These are phyloP conservation scores for Alcis repandata DNA, from an alignment of 2,888 invertebrate species.

Conservation along the genomic window DNA sequence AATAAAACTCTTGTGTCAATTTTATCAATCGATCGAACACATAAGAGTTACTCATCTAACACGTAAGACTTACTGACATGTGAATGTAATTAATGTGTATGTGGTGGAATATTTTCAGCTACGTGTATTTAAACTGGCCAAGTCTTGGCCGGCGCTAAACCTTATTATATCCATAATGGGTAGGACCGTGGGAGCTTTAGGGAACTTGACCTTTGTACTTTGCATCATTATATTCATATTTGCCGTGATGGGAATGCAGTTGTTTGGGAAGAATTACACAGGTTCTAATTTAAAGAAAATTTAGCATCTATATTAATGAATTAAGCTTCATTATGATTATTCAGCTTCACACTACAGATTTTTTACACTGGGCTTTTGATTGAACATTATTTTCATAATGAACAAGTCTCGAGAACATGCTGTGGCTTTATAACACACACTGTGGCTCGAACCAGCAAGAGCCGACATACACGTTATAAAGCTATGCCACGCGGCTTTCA, in stretches of 20 bases:
- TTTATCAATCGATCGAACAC: constrained; percentile 18
- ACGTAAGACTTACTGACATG: constrained; percentile 28
- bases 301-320: constrained; percentile 82
- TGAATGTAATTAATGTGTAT: constrained; percentile 52
- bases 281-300: constrained; percentile 87
- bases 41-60: constrained; percentile 7
- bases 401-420: constrained; percentile 71
- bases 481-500: constrained; percentile 84
- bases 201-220: constrained; percentile 97
- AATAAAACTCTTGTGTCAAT: constrained; percentile 13
- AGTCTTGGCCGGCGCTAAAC: constrained; percentile 98
- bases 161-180: constrained; percentile 98
- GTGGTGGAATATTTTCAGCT: constrained; percentile 89
- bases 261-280: constrained; percentile 96
- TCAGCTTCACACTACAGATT: constrained; percentile 85
- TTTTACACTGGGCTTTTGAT: constrained; percentile 84
- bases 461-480: constrained; percentile 78
- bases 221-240: constrained; percentile 99
- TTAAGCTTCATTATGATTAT: constrained; percentile 78
- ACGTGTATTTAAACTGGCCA: constrained; percentile 98
- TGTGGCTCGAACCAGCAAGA: constrained; percentile 66
- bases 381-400: constrained; percentile 79
- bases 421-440: constrained; percentile 83
- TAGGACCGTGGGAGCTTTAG: constrained; percentile 97
- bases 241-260: constrained; percentile 98